A percentile compares a stretch with the other conserved stretches of the same genome.
Conservation (phyloP, 92 coral and sea anemone species). For the Parazoanthus darwini region DNA sequence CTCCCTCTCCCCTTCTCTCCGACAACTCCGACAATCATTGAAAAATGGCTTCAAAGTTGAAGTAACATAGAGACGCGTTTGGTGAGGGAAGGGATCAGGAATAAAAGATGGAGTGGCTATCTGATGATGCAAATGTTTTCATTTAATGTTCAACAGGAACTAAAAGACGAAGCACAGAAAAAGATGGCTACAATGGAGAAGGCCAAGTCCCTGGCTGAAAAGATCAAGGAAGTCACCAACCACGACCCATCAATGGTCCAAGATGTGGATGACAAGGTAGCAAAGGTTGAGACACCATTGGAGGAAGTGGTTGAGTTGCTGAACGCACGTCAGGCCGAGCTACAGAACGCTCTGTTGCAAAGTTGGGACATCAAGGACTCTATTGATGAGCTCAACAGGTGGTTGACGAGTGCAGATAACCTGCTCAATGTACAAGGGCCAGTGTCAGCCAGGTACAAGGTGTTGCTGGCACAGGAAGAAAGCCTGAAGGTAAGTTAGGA, state of each 20-base stretch:
- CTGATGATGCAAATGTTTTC: not conserved
- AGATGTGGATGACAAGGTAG: conserved; percentile 75
- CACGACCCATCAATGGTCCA: conserved; percentile 65
- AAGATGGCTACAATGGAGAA: conserved; percentile 76
- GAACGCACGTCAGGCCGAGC: conserved; percentile 75
- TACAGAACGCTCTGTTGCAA: conserved; percentile 78
- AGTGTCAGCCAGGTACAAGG: conserved; percentile 83
- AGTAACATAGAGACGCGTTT: no score
- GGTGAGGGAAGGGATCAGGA: not conserved
- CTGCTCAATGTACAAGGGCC: conserved; percentile 83
- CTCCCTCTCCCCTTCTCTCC: no score
- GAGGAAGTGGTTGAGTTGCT: conserved; percentile 66
- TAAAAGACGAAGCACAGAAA: conserved; percentile 76
- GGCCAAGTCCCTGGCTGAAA: conserved; percentile 75
- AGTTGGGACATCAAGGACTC: conserved; percentile 89
- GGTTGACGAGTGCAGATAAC: conserved; percentile 83
- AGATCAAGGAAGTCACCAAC: conserved; percentile 74
- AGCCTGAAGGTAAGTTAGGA: conserved; percentile 71
- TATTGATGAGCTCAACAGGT: conserved; percentile 76
- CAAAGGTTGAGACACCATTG: conserved; percentile 71
- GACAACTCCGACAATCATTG: no score
- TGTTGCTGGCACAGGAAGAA: conserved; percentile 83
- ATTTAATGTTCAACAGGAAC: conserved; percentile 49
- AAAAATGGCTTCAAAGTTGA: conserved; percentile 49
- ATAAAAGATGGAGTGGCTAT: not conserved